Percentiles rank a stretch among this genome's conserved stretches.
Conservation (phyloP, 2,113 vertebrate genomes). For the Percopsis transmontana region DNA sequence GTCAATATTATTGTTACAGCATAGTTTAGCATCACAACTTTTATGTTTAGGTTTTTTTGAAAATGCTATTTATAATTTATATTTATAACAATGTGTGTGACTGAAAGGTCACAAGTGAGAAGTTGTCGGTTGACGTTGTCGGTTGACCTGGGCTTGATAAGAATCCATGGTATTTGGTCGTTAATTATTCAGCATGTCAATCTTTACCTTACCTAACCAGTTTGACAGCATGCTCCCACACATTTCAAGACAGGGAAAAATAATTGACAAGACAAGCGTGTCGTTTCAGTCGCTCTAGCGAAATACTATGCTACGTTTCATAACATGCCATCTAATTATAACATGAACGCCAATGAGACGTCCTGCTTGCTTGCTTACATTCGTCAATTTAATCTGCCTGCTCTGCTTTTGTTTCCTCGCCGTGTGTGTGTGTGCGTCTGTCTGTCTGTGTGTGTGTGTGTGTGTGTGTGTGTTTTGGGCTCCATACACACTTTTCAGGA, state of each 20-base stretch:
- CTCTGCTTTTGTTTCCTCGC: constrained; percentile 3
- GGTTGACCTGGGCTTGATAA: too few species aligned
- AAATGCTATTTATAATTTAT: too few species aligned
- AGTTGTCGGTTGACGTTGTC: not conserved
- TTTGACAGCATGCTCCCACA: not conserved
- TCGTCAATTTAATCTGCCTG: constrained; percentile 9
- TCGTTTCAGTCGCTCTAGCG: too few species aligned
- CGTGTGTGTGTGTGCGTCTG: constrained; percentile 38
- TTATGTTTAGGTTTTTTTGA: too few species aligned
- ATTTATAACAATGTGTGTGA: too few species aligned
- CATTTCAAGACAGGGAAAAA: not conserved
- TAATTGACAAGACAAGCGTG: not conserved
- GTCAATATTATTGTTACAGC: too few species aligned
- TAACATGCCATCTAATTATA: too few species aligned
- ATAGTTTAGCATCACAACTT: too few species aligned
- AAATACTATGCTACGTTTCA: not conserved
- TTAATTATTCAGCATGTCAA: not conserved
- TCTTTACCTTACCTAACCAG: not conserved
- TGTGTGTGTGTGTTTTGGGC: constrained; percentile 21
- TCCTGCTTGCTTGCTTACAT: too few species aligned
- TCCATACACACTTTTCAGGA: constrained; percentile 78
- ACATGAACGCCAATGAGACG: too few species aligned
- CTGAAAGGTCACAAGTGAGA: too few species aligned
- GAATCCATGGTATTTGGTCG: not conserved
- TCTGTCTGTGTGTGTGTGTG: constrained; percentile 26